Conservation (phyloP, 2,113 vertebrate species). For the Synodontis membranacea region DNA sequence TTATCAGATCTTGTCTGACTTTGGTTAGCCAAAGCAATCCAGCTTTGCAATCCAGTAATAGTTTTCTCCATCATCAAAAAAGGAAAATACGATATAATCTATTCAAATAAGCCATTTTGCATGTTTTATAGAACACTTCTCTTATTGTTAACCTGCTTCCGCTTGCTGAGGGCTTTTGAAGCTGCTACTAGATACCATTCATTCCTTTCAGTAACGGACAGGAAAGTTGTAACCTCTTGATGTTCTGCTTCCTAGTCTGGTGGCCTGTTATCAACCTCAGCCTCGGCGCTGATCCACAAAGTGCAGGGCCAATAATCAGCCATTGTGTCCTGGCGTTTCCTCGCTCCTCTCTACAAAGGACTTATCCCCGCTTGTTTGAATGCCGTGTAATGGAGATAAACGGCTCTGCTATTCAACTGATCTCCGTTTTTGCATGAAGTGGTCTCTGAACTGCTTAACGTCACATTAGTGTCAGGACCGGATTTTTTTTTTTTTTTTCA, state of each 20-base stretch:
- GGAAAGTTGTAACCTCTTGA: slow-evolving; percentile 51
- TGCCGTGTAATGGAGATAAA: slow-evolving; percentile 60
- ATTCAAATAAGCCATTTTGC: slow-evolving; percentile 58
- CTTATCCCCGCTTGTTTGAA: slow-evolving; percentile 65
- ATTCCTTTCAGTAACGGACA: slow-evolving; percentile 71
- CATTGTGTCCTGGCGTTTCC: slow-evolving; percentile 60
- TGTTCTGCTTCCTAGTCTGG: slow-evolving; percentile 58
- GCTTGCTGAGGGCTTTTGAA: slow-evolving; percentile 57
- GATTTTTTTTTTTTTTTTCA: slow-evolving; percentile 39
- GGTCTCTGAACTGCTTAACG: slow-evolving; percentile 53
- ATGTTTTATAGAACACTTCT: slow-evolving; percentile 62
- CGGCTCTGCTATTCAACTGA: slow-evolving; percentile 54
- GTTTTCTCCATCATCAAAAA: slow-evolving; percentile 60
- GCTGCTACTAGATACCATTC: slow-evolving; percentile 58
- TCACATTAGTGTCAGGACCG: slow-evolving; percentile 44
- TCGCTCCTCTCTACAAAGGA: slow-evolving; percentile 30
- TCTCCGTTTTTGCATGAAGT: slow-evolving; percentile 65
- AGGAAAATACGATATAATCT: slow-evolving; percentile 56
- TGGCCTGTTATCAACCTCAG: slow-evolving; percentile 55
- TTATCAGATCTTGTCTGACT: slow-evolving; percentile 54
- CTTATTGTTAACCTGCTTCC: slow-evolving; percentile 43
- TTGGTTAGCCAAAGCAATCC: slow-evolving; percentile 43
- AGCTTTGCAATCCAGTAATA: slow-evolving; percentile 63
- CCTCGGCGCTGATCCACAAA: slow-evolving; percentile 44
- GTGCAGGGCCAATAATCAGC: slow-evolving; percentile 51